Evolutionary conservation across 2,888 invertebrate species (phyloP).

Genomic region (Tinea semifulvella): DNA sequence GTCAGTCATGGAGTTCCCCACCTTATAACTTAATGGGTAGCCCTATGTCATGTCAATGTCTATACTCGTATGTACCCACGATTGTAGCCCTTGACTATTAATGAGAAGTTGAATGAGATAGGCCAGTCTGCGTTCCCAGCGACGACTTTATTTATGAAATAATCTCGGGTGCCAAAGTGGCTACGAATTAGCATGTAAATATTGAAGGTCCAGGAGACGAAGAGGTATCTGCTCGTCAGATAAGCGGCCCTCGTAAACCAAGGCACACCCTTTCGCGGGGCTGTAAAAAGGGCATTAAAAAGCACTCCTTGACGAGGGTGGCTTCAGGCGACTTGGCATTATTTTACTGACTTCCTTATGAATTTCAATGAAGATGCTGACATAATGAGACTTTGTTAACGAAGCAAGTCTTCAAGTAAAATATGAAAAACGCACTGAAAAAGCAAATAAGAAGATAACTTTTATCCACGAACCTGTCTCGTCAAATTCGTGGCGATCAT

Average conservation of each 20-base stretch:
- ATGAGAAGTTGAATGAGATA: too few species aligned
- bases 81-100: too few species aligned
- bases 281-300: conserved; percentile 66
- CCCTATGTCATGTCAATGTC: too few species aligned
- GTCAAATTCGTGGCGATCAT: not conserved
- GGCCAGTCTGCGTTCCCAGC: too few species aligned
- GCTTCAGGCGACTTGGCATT: conserved; percentile 41
- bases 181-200: conserved; percentile 67
- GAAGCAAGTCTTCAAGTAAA: too few species aligned
- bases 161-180: conserved; percentile 61
- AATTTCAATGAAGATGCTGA: conserved; percentile 59
- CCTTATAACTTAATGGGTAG: too few species aligned
- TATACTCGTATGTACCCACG: too few species aligned
- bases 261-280: conserved; percentile 59
- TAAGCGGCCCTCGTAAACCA: conserved; percentile 63
- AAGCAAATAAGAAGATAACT: not conserved
- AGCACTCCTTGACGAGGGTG: conserved; percentile 42
- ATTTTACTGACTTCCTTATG: conserved; percentile 59
- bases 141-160: conserved; percentile 62
- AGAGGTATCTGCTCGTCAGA: conserved; percentile 59
- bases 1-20: too few species aligned
- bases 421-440: not conserved
- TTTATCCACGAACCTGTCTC: not conserved
- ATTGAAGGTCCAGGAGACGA: conserved; percentile 61
- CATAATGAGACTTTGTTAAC: conserved; percentile 28